These are phyloP conservation scores for Anagyrus pseudococci DNA, from an alignment of 2,888 invertebrate species.

Conservation along the genomic window DNA sequence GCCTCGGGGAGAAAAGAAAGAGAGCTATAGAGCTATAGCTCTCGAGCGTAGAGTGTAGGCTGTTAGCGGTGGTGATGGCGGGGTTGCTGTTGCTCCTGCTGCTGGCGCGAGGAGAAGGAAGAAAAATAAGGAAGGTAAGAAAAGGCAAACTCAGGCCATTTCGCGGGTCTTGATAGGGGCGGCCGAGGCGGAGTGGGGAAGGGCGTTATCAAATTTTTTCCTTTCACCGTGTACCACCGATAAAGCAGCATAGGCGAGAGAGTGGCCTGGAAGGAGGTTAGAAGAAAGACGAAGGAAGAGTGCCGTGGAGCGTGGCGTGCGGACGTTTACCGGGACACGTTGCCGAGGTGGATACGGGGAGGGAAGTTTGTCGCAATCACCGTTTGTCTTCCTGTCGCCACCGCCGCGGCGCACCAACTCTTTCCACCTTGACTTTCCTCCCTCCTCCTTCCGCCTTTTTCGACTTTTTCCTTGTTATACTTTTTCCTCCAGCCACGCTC, in stretches of 20 bases:
- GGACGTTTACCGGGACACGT: conserved; percentile 22
- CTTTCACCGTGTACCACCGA: conserved; percentile 15
- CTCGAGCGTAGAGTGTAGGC: too few relatives aligned
- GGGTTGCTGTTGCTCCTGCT: not conserved
- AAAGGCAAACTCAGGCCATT: conserved; percentile 22
- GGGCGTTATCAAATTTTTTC: conserved; percentile 34
- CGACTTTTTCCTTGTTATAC: conserved; percentile 24
- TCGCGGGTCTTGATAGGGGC: conserved; percentile 13
- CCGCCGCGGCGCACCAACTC: conserved; percentile 25
- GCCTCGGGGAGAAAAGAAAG: not conserved
- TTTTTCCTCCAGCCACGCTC: conserved; percentile 2
- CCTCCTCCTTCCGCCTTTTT: not conserved
- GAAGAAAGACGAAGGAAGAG: not conserved
- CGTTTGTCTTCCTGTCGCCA: conserved; percentile 44
- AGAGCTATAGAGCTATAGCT: too few relatives aligned
- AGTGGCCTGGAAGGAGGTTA: not conserved
- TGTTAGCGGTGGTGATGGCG: too few relatives aligned
- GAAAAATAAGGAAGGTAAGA: conserved; percentile 11
- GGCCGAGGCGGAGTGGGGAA: too few relatives aligned
- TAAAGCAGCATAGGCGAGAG: not conserved
- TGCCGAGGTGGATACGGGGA: not conserved
- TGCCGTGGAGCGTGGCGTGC: conserved; percentile 5
- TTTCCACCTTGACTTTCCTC: conserved; percentile 15
- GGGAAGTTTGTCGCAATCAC: conserved; percentile 47
- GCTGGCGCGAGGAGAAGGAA: not conserved